Conservation (phyloP, 1,140 invertebrate species). For the Melitaea cinxia region DNA sequence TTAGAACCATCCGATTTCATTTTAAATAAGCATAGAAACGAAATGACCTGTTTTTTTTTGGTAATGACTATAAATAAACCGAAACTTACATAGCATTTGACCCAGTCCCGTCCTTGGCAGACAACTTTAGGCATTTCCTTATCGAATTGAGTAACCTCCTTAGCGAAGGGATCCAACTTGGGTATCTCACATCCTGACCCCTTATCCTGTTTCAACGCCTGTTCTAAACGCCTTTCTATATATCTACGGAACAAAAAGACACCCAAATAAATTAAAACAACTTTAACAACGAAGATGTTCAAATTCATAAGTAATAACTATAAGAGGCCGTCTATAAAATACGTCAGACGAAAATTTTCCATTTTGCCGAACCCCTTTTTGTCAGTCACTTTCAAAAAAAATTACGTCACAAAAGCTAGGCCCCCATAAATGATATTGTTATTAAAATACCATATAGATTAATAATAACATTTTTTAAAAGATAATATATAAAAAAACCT, state of each 20-base stretch:
- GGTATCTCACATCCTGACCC: conserved; percentile 68
- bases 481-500: too few relatives aligned
- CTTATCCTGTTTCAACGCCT: conserved; percentile 62
- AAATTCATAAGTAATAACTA: background rate
- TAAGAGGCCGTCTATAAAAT: too few relatives aligned
- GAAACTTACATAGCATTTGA: conserved; percentile 67
- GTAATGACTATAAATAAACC: background rate
- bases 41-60: too few relatives aligned
- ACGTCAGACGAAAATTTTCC: too few relatives aligned
- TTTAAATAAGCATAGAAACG: too few relatives aligned
- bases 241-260: conserved; percentile 42
- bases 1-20: too few relatives aligned
- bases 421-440: too few relatives aligned
- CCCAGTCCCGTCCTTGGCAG: conserved; percentile 63
- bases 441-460: too few relatives aligned
- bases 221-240: conserved; percentile 56
- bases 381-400: too few relatives aligned
- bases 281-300: background rate
- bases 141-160: conserved; percentile 61
- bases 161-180: conserved; percentile 57
- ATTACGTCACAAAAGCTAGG: too few relatives aligned
- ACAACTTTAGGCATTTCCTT: conserved; percentile 48
- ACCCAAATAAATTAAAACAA: background rate
- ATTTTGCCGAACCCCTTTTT: too few relatives aligned
- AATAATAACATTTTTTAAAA: too few relatives aligned